These are phyloP conservation scores for Zophobas morio DNA, from an alignment of 1,140 invertebrate species.

Conservation along the genomic window DNA sequence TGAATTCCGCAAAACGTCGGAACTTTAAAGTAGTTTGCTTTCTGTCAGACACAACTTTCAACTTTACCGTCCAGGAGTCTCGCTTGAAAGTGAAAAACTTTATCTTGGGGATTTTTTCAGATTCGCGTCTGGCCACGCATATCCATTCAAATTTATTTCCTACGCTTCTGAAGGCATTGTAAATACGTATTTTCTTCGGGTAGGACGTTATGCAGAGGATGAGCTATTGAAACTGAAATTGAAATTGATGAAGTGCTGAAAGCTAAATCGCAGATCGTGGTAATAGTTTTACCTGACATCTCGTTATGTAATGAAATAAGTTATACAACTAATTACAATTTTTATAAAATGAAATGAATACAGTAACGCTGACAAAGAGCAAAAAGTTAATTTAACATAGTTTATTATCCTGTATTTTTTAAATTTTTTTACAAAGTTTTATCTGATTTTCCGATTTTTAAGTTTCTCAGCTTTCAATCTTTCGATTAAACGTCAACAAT, in stretches of 20 bases:
- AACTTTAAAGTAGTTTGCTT: slow-evolving; percentile 38
- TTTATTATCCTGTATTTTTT: no score
- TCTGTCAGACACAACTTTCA: slow-evolving; percentile 41
- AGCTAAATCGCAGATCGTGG: slow-evolving; percentile 8
- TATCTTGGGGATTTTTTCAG: slow-evolving; percentile 37
- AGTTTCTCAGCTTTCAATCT: no score
- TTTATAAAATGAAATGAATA: no score
- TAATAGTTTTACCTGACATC: neutral
- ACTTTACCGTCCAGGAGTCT: slow-evolving; percentile 10
- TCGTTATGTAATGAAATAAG: no score
- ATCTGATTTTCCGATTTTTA: no score
- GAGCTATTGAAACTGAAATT: neutral
- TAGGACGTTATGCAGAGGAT: no score
- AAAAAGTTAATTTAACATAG: neutral
- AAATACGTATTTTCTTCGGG: no score
- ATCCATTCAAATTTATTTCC: slow-evolving; percentile 15
- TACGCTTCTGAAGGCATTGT: neutral
- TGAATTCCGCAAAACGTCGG: slow-evolving; percentile 24
- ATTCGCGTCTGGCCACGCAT: slow-evolving; percentile 19
- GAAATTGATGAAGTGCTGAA: slow-evolving; percentile 10
- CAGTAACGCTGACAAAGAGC: neutral
- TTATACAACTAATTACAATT: no score
- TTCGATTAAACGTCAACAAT: no score
- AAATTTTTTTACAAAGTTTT: no score
- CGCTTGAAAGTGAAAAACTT: slow-evolving; percentile 48